Evolutionary conservation across 2,888 invertebrate genomes (phyloP).

Genomic region (Dorcus parallelipipedus): DNA sequence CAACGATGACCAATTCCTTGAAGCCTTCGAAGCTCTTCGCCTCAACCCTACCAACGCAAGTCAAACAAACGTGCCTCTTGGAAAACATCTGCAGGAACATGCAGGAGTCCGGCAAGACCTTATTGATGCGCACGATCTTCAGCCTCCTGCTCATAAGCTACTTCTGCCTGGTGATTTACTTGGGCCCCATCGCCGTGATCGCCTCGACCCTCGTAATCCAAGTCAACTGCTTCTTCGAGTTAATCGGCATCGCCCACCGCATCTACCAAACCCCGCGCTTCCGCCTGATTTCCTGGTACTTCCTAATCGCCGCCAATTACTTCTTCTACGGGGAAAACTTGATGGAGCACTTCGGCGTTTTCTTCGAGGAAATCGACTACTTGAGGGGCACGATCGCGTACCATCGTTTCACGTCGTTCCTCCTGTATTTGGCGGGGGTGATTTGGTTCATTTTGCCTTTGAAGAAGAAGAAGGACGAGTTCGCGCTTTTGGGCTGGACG

Average conservation of each 20-base stretch:
- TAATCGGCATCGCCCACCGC: constrained; percentile 96
- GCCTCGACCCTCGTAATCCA: constrained; percentile 91
- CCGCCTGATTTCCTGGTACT: constrained; percentile 96
- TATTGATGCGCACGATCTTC: constrained; percentile 85
- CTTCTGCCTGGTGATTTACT: constrained; percentile 86
- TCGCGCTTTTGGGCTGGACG: constrained; percentile 98
- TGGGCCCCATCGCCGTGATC: constrained; percentile 91
- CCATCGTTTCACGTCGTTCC: constrained; percentile 95
- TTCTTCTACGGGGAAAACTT: constrained; percentile 98
- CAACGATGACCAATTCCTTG: too few species aligned
- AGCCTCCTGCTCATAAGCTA: constrained; percentile 88
- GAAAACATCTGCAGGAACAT: neutral
- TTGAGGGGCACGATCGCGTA: constrained; percentile 85
- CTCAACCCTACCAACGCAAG: too few species aligned
- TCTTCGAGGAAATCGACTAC: constrained; percentile 54
- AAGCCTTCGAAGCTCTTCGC: too few species aligned
- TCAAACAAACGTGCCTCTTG: too few species aligned
- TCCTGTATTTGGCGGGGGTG: constrained; percentile 91
- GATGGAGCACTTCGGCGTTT: constrained; percentile 92
- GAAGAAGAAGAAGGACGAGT: constrained; percentile 95
- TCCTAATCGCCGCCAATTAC: constrained; percentile 94
- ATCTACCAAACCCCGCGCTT: constrained; percentile 97
- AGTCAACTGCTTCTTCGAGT: constrained; percentile 98
- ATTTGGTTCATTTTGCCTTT: constrained; percentile 96
- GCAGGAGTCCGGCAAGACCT: constrained; percentile 14